Percentiles rank a stretch among this genome's conserved stretches.
Conservation (phyloP, 2,113 vertebrate species). For the Sphaerodactylus townsendi region DNA sequence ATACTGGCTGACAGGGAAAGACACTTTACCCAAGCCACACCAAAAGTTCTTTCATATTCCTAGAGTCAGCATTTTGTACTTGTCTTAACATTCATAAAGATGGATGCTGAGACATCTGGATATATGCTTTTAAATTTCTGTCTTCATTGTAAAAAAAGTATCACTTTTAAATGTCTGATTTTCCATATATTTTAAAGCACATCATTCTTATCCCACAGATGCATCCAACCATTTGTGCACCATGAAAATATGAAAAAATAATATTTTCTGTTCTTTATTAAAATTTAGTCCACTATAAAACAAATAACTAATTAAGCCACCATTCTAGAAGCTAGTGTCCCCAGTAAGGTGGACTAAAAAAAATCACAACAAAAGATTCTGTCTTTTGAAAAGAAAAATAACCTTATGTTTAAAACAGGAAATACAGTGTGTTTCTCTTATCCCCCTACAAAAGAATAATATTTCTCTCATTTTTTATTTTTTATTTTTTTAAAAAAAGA, state of each 20-base stretch:
- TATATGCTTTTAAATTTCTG: neutral
- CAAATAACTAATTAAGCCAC: neutral
- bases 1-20: neutral
- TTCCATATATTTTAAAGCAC: neutral
- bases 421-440: neutral
- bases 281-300: neutral
- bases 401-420: neutral
- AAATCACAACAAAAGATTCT: neutral
- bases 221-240: fast-evolving
- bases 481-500: neutral
- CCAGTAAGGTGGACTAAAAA: neutral
- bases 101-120: neutral
- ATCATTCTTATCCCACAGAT: neutral
- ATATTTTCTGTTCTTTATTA: neutral
- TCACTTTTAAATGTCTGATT: neutral
- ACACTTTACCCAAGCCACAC: conserved; percentile 7
- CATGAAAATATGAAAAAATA: neutral
- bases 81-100: neutral
- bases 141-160: neutral
- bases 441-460: neutral
- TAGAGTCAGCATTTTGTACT: neutral
- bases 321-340: neutral
- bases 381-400: fast-evolving
- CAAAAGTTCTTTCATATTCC: conserved; percentile 42
- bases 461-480: neutral